Evolutionary conservation across 2,113 vertebrate species (phyloP).

Genomic region (Mirounga angustirostris): DNA sequence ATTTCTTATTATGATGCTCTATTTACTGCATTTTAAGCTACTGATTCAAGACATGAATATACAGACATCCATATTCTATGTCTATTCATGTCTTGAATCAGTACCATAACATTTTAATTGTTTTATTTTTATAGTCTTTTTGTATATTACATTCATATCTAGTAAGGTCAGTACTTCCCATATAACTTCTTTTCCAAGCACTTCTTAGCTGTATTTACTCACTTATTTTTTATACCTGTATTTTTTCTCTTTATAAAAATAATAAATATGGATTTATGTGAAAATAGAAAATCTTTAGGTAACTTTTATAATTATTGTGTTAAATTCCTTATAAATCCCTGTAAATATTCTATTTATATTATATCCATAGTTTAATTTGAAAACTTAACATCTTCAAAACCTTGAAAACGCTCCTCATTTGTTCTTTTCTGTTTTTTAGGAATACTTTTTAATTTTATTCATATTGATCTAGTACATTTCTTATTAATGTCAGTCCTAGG

Average conservation of each 20-base stretch:
- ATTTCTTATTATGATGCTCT: neutral
- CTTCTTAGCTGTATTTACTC: neutral
- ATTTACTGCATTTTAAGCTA: neutral
- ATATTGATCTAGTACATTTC: neutral
- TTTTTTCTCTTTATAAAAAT: neutral
- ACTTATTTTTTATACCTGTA: conserved; percentile 34
- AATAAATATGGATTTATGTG: neutral
- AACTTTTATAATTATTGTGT: neutral
- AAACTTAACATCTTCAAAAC: conserved; percentile 7
- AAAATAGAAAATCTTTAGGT: neutral
- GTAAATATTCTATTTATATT: neutral
- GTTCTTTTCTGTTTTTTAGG: neutral
- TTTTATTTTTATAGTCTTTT: neutral
- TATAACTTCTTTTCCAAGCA: conserved; percentile 32
- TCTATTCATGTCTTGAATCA: conserved; percentile 25
- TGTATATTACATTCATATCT: neutral
- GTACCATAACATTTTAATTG: conserved; percentile 1
- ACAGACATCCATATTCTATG: no score
- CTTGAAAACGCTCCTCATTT: neutral
- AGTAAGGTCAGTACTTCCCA: neutral
- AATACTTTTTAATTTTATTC: neutral
- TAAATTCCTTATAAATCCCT: neutral
- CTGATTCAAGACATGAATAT: no score
- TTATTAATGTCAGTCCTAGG: neutral
- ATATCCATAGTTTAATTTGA: neutral